Base-by-base conservation (phyloP, 1,140 invertebrate species). In the Anadara kagoshimensis region DNA sequence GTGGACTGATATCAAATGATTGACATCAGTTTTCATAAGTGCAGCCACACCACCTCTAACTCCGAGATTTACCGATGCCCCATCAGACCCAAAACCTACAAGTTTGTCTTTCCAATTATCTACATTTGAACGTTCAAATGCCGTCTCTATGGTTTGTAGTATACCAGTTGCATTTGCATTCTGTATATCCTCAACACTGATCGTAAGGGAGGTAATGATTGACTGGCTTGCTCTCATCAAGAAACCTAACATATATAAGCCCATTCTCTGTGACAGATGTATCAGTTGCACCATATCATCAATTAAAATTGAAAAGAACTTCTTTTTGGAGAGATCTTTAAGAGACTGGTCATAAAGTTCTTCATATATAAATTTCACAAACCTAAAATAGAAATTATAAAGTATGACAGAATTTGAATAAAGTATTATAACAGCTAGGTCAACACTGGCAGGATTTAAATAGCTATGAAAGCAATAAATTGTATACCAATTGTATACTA, bases 241-340 rank as follows among this genome's bases (percentile, higher is more conserved):
- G 29, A 45, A 41, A 56, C 26, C 59, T 63, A n/a, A n/a, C n/a
- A n/a, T n/a, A n/a, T n/a, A n/a, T n/a, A n/a, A n/a, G n/a, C n/a
- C n/a, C n/a, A n/a, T n/a, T n/a, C n/a, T n/a, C n/a, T 63, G 69
- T 70, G 18, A 70, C 58, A 54, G 69, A 63, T 12, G 24, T 11
- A 44, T 63, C 69, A 8, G 69, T 70, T 12, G 69, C 45, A 18
- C 47, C n/a, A n/a, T n/a, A n/a, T n/a, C 69, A 54, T 63, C 69
- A 51, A 63, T 70, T 0, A 70, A 29, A 36, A 70, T 70, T 12
- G 69, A 70, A 47, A 44, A 63, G 22, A 70, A 49, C 14, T 51
- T 49, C 14, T 63, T 47, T 16, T 47, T 16, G 3, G 62, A 29
- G 16, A 43, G 18, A 8, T 59, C 41, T 43, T 41, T 56, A n/a